These are phyloP conservation scores for Julus scandinavius DNA, from an alignment of 2,888 invertebrate species.

Conservation along the genomic window DNA sequence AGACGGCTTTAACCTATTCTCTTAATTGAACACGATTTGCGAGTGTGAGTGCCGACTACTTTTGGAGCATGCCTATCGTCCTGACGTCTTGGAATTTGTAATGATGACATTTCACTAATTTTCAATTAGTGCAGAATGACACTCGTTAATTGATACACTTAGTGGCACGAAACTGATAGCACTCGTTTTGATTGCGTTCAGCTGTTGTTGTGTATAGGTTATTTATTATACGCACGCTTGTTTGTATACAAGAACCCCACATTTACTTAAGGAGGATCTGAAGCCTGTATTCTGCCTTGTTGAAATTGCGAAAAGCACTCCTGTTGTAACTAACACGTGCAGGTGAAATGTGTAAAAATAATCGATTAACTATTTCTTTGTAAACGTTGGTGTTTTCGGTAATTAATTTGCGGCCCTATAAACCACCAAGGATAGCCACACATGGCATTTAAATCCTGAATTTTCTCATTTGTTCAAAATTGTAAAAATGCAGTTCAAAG, in stretches of 20 bases:
- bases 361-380: not conserved
- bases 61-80: not conserved
- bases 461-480: too few relatives aligned
- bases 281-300: not conserved
- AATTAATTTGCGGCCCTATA: not conserved
- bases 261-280: too few relatives aligned
- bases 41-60: not conserved
- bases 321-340: not conserved
- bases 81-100: not conserved
- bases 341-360: not conserved
- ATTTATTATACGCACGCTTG: not conserved
- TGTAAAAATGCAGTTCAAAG: too few relatives aligned
- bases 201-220: not conserved
- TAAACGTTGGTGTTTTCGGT: too few relatives aligned
- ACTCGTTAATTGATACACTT: not conserved
- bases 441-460: too few relatives aligned
- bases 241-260: too few relatives aligned
- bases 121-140: constrained; percentile 1
- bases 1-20: not conserved
- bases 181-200: not conserved
- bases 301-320: not conserved
- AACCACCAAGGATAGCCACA: too few relatives aligned
- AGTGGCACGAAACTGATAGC: not conserved
- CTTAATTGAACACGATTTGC: not conserved
- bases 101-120: constrained; percentile 16